A percentile compares a stretch with the other conserved stretches of the same genome.
Conservation (phyloP, 2,113 vertebrate genomes). For the Rhipidura dahli region DNA sequence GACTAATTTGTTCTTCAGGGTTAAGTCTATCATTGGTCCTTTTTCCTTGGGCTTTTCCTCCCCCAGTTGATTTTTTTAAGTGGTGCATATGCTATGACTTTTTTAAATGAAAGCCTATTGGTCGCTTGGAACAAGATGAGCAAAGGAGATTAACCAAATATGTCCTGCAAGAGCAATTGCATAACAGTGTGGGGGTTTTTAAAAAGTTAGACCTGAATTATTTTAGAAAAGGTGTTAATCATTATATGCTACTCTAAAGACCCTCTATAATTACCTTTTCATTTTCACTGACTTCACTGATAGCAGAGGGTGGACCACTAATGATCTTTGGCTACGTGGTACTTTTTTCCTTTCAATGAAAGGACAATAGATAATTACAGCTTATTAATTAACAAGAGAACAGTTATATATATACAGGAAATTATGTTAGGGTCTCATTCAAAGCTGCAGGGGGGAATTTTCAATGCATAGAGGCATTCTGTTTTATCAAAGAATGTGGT, state of each 20-base stretch:
- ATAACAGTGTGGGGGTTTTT: not conserved
- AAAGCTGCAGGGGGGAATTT: not conserved
- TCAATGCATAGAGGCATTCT: not conserved
- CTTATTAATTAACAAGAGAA: constrained; percentile 19
- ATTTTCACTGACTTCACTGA: constrained; percentile 34
- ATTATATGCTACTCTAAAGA: not conserved
- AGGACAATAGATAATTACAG: constrained; percentile 50
- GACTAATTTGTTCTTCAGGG: not conserved
- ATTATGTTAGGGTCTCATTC: not conserved
- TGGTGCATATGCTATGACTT: not conserved
- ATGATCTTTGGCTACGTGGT: constrained; percentile 45
- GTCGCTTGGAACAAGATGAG: not conserved
- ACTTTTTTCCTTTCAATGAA: constrained; percentile 28
- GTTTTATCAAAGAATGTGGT: not conserved
- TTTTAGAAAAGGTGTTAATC: not conserved
- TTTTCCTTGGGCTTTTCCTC: not conserved
- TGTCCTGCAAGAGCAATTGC: not conserved
- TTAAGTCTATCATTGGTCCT: not conserved
- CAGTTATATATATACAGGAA: not conserved
- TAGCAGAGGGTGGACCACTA: constrained; percentile 21
- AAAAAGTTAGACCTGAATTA: not conserved
- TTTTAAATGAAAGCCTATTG: not conserved
- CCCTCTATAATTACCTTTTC: constrained; percentile 45
- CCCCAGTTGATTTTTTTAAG: not conserved
- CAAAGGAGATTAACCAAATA: not conserved